These are phyloP conservation scores for Myotis brandtii DNA, from an alignment of 2,113 vertebrate species.

Conservation along the genomic window DNA sequence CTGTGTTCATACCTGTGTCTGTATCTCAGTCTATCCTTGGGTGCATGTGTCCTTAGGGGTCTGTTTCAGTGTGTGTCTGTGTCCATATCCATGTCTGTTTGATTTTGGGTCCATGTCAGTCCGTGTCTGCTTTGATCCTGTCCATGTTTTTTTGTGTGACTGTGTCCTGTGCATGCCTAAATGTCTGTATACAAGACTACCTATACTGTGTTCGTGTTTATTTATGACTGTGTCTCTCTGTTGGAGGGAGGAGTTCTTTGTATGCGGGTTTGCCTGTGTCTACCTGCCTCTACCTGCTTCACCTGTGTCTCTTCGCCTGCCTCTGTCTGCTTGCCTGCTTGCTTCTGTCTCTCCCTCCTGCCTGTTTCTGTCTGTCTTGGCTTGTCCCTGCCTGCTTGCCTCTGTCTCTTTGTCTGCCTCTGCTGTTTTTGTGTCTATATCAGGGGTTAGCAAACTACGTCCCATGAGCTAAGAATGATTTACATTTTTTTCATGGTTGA, in stretches of 20 bases:
- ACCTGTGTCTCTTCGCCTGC: not conserved
- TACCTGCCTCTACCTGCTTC: not conserved
- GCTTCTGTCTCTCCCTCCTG: not conserved
- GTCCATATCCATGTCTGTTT: not conserved
- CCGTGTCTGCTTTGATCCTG: not conserved
- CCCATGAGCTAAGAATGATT: slow-evolving; percentile 12
- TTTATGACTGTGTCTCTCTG: not conserved
- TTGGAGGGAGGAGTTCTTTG: not conserved
- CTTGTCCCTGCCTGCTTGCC: not conserved
- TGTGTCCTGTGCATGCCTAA: not conserved
- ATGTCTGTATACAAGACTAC: not conserved
- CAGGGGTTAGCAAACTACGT: not conserved
- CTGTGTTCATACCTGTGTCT: not conserved
- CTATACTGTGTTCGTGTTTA: not conserved
- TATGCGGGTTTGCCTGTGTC: not conserved
- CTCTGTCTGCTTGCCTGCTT: not conserved
- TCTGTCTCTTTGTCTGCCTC: not conserved
- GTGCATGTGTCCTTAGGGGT: not conserved
- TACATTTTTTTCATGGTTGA: slow-evolving; percentile 48
- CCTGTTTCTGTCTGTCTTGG: not conserved
- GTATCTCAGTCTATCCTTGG: not conserved
- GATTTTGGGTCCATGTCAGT: not conserved
- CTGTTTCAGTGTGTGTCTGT: not conserved
- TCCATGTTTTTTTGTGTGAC: not conserved
- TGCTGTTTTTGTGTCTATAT: not conserved